These are phyloP conservation scores for Zaprionus capensis DNA, from an alignment of 1,140 invertebrate genomes.

Conservation along the genomic window DNA sequence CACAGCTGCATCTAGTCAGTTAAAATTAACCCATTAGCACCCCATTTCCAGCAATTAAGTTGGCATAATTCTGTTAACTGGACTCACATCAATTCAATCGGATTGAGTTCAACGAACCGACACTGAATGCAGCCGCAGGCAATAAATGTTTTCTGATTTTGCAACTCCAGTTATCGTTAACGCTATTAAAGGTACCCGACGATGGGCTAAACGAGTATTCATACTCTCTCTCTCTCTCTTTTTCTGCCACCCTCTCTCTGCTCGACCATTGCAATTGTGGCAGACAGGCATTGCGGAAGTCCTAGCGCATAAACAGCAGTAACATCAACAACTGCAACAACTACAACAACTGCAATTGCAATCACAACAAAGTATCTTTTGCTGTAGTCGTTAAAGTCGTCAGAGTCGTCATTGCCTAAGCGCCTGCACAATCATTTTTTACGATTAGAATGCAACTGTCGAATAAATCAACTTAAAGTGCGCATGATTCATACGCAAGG, in stretches of 20 bases:
- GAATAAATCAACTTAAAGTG: slow-evolving; percentile 49
- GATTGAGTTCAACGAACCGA: slow-evolving; percentile 18
- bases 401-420: slow-evolving; percentile 33
- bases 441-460: slow-evolving; percentile 48
- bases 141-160: slow-evolving; percentile 12
- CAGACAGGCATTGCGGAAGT: slow-evolving; percentile 28
- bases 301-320: slow-evolving; percentile 14
- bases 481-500: slow-evolving; percentile 42
- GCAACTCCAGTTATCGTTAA: slow-evolving; percentile 3
- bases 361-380: slow-evolving; percentile 44
- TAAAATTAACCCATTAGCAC: slow-evolving; percentile 14
- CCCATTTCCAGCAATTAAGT: background rate
- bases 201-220: no score
- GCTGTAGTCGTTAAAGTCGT: slow-evolving; percentile 20
- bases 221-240: no score
- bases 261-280: slow-evolving; percentile 25
- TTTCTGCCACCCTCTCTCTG: no score
- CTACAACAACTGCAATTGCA: background rate
- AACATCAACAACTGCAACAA: background rate
- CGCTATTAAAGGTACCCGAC: background rate
- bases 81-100: background rate
- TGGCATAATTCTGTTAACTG: slow-evolving; percentile 10
- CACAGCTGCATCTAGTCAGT: background rate
- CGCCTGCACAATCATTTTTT: slow-evolving; percentile 45
- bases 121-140: background rate